Percentiles rank a stretch among this genome's conserved stretches.
Conservation (phyloP, 1,140 invertebrate genomes). For the Lanistes nyassanus region DNA sequence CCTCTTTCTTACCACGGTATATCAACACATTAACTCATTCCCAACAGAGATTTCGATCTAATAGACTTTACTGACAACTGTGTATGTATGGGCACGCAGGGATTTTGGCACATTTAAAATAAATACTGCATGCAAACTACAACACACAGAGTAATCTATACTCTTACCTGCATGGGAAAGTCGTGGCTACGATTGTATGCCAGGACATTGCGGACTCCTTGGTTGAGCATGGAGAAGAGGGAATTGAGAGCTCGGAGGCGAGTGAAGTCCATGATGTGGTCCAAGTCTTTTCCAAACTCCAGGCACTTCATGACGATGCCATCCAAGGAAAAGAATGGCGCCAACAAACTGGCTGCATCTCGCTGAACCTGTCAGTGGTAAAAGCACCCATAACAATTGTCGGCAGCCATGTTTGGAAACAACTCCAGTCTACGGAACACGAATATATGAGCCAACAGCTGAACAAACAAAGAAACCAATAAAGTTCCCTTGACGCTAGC, state of each 20-base stretch:
- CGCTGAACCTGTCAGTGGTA: slow-evolving; percentile 80
- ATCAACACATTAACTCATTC: no score
- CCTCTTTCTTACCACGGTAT: no score
- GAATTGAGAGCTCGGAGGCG: slow-evolving; percentile 91
- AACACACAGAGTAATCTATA: background rate
- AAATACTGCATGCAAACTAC: no score
- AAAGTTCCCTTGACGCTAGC: no score
- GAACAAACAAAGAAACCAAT: no score
- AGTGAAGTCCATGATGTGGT: slow-evolving; percentile 99
- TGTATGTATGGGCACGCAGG: no score
- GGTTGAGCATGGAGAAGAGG: slow-evolving; percentile 98
- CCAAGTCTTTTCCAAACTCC: slow-evolving; percentile 85
- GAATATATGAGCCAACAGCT: no score
- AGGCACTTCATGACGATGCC: slow-evolving; percentile 92
- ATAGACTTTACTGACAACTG: no score
- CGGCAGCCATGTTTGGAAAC: no score
- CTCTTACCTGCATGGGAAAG: slow-evolving; percentile 82
- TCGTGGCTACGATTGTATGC: slow-evolving; percentile 95
- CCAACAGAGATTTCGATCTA: no score
- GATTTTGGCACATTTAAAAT: no score
- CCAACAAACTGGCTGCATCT: slow-evolving; percentile 86
- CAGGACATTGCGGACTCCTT: slow-evolving; percentile 86
- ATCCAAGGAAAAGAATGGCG: slow-evolving; percentile 88
- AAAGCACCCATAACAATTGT: background rate
- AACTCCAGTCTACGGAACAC: no score